Evolutionary conservation across 2,888 invertebrate species (phyloP), one percentile per base, ranked within the genome.

Genomic region (Dasysyrphus albostriatus): DNA sequence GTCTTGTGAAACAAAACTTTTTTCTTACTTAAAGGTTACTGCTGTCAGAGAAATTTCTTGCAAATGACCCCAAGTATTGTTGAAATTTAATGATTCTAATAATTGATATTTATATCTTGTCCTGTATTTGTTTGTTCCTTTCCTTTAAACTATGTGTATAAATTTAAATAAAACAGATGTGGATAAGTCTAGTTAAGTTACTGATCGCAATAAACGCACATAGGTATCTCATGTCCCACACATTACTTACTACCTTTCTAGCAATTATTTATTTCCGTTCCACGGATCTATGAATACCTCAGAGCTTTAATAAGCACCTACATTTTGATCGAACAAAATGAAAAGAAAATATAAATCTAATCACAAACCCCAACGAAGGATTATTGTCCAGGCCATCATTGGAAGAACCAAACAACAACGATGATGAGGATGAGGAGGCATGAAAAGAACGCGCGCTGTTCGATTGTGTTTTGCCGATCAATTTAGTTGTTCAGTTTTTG

Each of bases 401-500:
- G 44, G 67, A 77, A 84, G 78, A 72, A 19, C 29, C 49, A 19
- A 1, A 51, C 24, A 24, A 51, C 19, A 34, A n/a, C 16, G 51
- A 24, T 14, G 44, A 63, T 63, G 63, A 61, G 72, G 58, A 89
- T 88, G 37, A 47, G 65, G 37, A 61, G 54, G 59, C 83, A 34
- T 56, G 34, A 58, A 63, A 49, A 77, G 83, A 49, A 70, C 58
- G 70, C 69, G 69, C 76, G 76, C 85, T 61, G 63, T 88, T 83
- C 91, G 90, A 90, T 91, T 91, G 89, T 90, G 89, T 90, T 90
- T 89, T 75, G 88, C 85, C 89, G 91, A 91, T 91, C 91, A 91
- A 91, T 91, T 91, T 92, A 91, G 92, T 91, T 91, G 91, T 91
- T 91, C 90, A 89, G 90, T 91, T 89, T 91, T 91, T 91, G 92